Evolutionary conservation across 2,113 vertebrate species (phyloP), one percentile per base, ranked within the genome.

Genomic region (Mustela lutreola): DNA sequence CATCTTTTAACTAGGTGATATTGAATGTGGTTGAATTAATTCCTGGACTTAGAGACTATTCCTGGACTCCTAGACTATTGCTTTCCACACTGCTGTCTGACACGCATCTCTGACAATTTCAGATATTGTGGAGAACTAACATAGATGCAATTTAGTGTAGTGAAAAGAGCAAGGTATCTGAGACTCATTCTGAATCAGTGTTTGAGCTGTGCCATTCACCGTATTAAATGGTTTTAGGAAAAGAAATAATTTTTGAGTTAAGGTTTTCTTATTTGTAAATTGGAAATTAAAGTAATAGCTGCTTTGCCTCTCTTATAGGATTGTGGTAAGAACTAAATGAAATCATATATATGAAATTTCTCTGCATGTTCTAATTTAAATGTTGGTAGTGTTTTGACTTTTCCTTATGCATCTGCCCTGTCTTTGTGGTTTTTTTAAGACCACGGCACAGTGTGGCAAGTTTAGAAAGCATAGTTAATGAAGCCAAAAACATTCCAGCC

Each of bases 401-500:
- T 94, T 91, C 18, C 36, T 96, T 56, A 91, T 91, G 60, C 50
- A 39, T 85, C 31, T 26, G 85, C 33, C 62, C 12, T 87, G 12
- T 39, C 95, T 91, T 88, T 92, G 42, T 96, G 83, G 5, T 26
- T 31, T n/a, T 93, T 93, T 92, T 89, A 95, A 99, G 99, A 98
- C 99, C 99, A 62, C 99, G 99, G 11, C 99, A 99, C 98, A 99
- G 99, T 75, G 99, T 99, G 98, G 97, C 98, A 92, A 99, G 99
- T 79, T 99, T 99, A 98, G 99, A 99, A 98, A 99, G 99, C 98
- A 99, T 99, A 8, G 99, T 99, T 76, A 98, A 99, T 24, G 99
- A 99, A 98, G 99, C 99, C 2, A 99, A 99, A 98, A 99, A 99
- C 98, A 99, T 99, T 98, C 99, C 99, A 91, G 99, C 99, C 2